These are phyloP conservation scores for Heliconius hortense DNA, from an alignment of 2,888 invertebrate genomes.

Conservation along the genomic window DNA sequence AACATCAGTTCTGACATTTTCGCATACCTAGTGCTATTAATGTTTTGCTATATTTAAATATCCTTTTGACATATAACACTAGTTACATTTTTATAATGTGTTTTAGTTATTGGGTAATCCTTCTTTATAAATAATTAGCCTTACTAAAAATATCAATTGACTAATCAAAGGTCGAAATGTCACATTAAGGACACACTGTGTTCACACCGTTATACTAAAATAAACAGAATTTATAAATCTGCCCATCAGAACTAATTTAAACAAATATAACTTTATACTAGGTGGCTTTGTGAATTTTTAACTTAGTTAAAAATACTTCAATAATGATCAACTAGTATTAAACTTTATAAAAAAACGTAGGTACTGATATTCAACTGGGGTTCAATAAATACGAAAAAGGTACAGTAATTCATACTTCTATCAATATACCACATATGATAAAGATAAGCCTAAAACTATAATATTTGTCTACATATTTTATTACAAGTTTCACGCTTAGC, in stretches of 20 bases:
- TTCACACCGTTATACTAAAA: neutral
- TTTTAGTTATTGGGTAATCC: neutral
- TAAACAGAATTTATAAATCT: neutral
- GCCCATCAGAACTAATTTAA: neutral
- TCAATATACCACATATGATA: too few species aligned
- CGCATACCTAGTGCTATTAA: neutral
- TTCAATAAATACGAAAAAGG: too few species aligned
- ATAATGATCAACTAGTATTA: too few species aligned
- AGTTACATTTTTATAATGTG: neutral
- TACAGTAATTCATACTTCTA: too few species aligned
- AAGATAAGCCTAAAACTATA: too few species aligned
- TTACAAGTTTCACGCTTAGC: too few species aligned
- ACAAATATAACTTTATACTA: neutral
- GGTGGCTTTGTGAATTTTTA: neutral
- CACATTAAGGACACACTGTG: neutral
- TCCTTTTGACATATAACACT: neutral
- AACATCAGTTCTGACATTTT: neutral
- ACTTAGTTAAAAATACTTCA: neutral
- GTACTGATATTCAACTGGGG: too few species aligned
- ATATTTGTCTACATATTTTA: too few species aligned
- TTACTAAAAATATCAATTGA: neutral
- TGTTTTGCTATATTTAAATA: neutral
- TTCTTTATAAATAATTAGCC: neutral
- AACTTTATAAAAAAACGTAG: too few species aligned
- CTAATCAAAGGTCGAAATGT: neutral